Evolutionary conservation across 2,888 invertebrate genomes (phyloP), one percentile per base, ranked within the genome.

Genomic region (Tenthredo scrophulariae): DNA sequence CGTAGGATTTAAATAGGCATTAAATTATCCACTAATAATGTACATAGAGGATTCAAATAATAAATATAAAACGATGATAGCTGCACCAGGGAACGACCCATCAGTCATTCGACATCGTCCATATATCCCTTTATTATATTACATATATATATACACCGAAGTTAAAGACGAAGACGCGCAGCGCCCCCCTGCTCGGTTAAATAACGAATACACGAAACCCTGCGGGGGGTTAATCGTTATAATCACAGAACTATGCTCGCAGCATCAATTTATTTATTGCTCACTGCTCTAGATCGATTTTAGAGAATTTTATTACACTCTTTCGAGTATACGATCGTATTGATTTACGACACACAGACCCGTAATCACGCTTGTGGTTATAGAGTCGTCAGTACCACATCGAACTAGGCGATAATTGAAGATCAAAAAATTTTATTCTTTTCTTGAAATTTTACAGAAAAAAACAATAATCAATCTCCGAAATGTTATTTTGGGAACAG

Each of bases 171-270:
- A 72, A 33, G n/a, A 54, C 33, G 37, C 33, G 77, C 29, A 54
- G 77, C 50, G 37, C 79, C 43, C 75, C n/a, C 54, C n/a, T 18
- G 54, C 54, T 79, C 58, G 37, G 58, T 79, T 26, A 65, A 80
- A 46, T 37, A 80, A 26, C 62, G 62, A 54, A 83, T 67, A 67
- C 83, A 83, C 70, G 83, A 83, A 70, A 70, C 83, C 46, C 83
- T 4, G 33, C 46, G 70, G 65, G 83, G 65, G 67, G 67, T 83
- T 83, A 46, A 83, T 83, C 70, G 83, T 83, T 62, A 83, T 67
- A 83, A 83, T 70, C 67, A 50, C 67, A 70, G 26, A 83, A 83
- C 67, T 65, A 67, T 37, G 29, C 29, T 29, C 18, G 67, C 1
- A 26, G 43, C 29, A 43, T 70, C 29, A 83, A 70, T 83, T 83